Conservation (phyloP, 1,140 invertebrate genomes). For the Argopecten irradians region DNA sequence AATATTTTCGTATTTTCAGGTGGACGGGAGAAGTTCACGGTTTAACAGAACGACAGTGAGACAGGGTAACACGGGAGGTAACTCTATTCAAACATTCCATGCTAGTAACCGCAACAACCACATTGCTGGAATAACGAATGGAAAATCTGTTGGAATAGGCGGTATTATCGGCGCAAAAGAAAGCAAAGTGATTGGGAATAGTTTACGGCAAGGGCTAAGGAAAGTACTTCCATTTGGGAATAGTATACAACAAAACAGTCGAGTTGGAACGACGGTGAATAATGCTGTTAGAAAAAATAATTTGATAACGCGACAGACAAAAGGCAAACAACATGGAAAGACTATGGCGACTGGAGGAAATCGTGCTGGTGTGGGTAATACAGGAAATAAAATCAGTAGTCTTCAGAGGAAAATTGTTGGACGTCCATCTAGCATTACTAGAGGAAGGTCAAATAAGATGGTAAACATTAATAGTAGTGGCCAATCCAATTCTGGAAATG, state of each 20-base stretch:
- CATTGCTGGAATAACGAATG: neutral
- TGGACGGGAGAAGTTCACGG: neutral
- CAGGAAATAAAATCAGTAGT: neutral
- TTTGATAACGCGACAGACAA: neutral
- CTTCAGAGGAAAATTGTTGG: neutral
- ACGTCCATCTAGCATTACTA: neutral
- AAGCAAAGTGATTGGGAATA: neutral
- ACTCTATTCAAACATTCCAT: neutral
- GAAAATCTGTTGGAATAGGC: neutral
- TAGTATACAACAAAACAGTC: neutral
- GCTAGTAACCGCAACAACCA: neutral
- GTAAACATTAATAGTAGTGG: neutral
- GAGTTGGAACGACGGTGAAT: neutral
- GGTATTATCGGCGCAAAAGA: neutral
- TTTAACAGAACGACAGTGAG: neutral
- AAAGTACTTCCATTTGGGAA: neutral
- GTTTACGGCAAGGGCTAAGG: neutral
- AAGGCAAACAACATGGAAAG: neutral
- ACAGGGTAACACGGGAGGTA: neutral
- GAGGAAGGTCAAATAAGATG: neutral
- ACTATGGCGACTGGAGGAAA: neutral
- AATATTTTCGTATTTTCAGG: conserved; percentile 14
- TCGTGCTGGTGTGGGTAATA: neutral
- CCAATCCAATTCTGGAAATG: neutral
- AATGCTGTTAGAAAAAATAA: neutral